Evolutionary conservation across 2,113 vertebrate genomes (phyloP), one percentile per base, ranked within the genome.

Genomic region (Platysteira castanea): DNA sequence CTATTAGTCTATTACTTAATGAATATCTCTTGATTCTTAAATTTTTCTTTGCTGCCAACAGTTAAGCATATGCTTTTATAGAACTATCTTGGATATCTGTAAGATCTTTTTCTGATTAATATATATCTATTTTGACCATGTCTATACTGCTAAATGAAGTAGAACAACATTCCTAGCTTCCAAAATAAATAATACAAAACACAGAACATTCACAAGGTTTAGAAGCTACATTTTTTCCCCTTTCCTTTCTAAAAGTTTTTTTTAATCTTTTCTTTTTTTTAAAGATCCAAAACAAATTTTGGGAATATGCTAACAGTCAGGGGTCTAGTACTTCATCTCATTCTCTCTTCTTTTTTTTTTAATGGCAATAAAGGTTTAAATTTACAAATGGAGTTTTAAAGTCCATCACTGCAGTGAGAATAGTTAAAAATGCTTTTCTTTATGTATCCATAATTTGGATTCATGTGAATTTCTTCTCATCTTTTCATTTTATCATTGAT

Each of bases 221-320:
- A 70, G 11, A 75, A 31, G 0, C 13, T 46, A 13, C 1, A 7
- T 19, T 49, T 16, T 26, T 31, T 2, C 2, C 3, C 1, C 1
- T 21, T 15, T 13, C 2, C 1, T 6, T 16, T 10, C 39, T 39
- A 0, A 7, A 19, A 2, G 10, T 31, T 28, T 5, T 23, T 35
- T 3, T n/a, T 3, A 39, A 39, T 39, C 11, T 39, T 39, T 26
- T 10, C 1, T 47, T 76, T 44, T 33, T 16, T 59, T 74, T 24
- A 22, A 22, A 61, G 2, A 3, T 30, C 11, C 5, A 61, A 50
- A 81, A 30, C 3, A 37, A 63, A 57, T 10, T 42, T 35, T 60
- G 19, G 3, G 23, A 77, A 52, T 26, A 37, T 57, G 2, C 13
- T 46, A 50, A 31, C 6, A n/a, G 30, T 37, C 42, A 63, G 6